Conservation (phyloP, 2,797 vertebrate genomes). For the Sebastes cheni region DNA sequence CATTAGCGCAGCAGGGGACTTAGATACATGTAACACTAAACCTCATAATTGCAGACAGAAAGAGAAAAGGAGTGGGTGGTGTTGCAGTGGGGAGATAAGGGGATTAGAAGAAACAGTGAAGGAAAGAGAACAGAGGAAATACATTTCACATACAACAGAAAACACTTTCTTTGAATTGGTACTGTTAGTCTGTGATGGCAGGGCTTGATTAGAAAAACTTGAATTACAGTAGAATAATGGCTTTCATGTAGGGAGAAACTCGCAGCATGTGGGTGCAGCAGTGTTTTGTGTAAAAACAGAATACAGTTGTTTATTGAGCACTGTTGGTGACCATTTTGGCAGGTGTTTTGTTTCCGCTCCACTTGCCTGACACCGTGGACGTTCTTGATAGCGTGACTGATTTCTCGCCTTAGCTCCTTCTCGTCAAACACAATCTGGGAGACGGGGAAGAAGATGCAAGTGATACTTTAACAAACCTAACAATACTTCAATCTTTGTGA, state of each 20-base stretch:
- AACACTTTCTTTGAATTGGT: constrained; percentile 17
- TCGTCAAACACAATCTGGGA: constrained; percentile 95
- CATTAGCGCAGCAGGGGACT: constrained; percentile 48
- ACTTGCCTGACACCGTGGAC: constrained; percentile 97
- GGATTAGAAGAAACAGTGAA: not conserved
- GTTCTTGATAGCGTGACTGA: constrained; percentile 98
- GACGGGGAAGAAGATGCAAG: not conserved
- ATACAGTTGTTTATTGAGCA: not conserved
- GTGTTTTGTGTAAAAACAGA: not conserved
- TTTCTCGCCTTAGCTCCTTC: constrained; percentile 93
- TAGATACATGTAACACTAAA: constrained; percentile 42
- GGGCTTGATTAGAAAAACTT: constrained; percentile 4
- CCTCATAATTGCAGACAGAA: constrained; percentile 30
- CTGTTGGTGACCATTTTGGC: not conserved
- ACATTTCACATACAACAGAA: constrained; percentile 34
- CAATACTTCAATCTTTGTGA: not conserved
- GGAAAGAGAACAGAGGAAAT: constrained; percentile 25
- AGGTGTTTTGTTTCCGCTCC: not conserved
- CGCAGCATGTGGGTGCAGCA: not conserved
- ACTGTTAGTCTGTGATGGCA: constrained; percentile 5
- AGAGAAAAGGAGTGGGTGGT: constrained; percentile 43
- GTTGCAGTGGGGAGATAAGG: constrained; percentile 24
- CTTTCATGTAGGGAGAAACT: constrained; percentile 18
- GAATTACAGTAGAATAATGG: constrained; percentile 3
- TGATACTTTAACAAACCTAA: not conserved